A percentile compares a stretch with the other conserved stretches of the same genome.
These are phyloP conservation scores for Meteorus colon DNA, from an alignment of 2,888 invertebrate genomes.

Conservation along the genomic window DNA sequence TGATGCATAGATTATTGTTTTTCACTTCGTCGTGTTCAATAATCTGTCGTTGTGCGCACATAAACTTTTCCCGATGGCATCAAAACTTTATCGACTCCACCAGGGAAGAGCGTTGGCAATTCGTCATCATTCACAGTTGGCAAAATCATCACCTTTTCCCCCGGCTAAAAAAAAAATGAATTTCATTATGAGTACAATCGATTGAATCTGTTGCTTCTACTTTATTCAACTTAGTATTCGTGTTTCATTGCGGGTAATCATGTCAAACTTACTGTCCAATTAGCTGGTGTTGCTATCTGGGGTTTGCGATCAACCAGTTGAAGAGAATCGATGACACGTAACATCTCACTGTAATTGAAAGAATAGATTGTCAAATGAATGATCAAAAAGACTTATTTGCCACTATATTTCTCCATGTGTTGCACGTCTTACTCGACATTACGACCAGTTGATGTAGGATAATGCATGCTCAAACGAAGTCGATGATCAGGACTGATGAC, in stretches of 20 bases:
- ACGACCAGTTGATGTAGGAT: conserved; percentile 89
- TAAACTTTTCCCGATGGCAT: conserved; percentile 87
- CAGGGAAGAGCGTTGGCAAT: conserved; percentile 80
- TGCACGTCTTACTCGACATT: conserved; percentile 84
- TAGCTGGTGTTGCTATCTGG: conserved; percentile 88
- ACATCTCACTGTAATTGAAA: conserved; percentile 80
- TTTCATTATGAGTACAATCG: conserved; percentile 10
- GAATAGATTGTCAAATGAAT: conserved; percentile 24
- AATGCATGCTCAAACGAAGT: conserved; percentile 86
- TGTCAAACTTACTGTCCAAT: conserved; percentile 82
- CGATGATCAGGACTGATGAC: conserved; percentile 87
- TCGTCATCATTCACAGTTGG: conserved; percentile 82
- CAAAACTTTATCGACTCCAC: conserved; percentile 79
- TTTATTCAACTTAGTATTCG: conserved; percentile 2
- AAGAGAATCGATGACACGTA: conserved; percentile 88
- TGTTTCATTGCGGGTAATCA: neutral
- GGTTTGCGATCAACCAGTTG: conserved; percentile 83
- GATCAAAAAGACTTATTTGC: neutral
- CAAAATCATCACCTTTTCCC: conserved; percentile 87
- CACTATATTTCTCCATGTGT: neutral
- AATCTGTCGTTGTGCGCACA: conserved; percentile 82
- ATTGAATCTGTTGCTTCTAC: neutral
- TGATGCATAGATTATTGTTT: neutral
- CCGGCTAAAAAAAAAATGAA: conserved; percentile 76
- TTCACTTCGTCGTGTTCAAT: conserved; percentile 66